Evolutionary conservation across 2,797 vertebrate genomes (phyloP).

Genomic region (Takifugu ocellatus): DNA sequence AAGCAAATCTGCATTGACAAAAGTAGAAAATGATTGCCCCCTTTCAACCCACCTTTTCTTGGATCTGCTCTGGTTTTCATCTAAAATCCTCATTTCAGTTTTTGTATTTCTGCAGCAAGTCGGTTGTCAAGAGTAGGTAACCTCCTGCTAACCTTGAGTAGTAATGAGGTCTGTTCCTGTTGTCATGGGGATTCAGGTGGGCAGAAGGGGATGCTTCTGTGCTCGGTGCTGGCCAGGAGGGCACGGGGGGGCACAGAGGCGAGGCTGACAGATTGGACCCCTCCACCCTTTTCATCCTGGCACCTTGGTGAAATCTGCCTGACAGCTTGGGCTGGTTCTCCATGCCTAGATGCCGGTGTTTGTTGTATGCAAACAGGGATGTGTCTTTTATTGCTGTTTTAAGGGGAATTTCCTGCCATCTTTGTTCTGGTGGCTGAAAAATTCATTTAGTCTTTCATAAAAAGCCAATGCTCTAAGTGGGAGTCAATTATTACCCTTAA

Average conservation of each 20-base stretch:
- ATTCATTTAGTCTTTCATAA: not conserved
- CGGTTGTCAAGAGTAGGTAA: slow-evolving; percentile 59
- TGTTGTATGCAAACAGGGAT: slow-evolving; percentile 9
- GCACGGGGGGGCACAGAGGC: slow-evolving; percentile 48
- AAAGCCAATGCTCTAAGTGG: too few relatives aligned
- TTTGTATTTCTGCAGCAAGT: slow-evolving; percentile 32
- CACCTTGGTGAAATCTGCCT: slow-evolving; percentile 36
- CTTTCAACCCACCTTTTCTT: too few relatives aligned
- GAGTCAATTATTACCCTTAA: too few relatives aligned
- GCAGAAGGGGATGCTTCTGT: slow-evolving; percentile 3
- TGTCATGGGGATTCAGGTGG: slow-evolving; percentile 58
- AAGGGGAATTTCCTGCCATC: slow-evolving; percentile 24
- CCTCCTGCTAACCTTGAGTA: slow-evolving; percentile 73
- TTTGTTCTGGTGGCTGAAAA: slow-evolving; percentile 1
- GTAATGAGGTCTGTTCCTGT: slow-evolving; percentile 53
- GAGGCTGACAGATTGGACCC: slow-evolving; percentile 63
- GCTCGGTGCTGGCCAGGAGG: slow-evolving; percentile 36
- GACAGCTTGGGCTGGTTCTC: slow-evolving; percentile 53
- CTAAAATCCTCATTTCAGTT: slow-evolving; percentile 4
- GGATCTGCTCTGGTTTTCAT: not conserved
- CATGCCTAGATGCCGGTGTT: slow-evolving; percentile 26
- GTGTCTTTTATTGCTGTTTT: not conserved
- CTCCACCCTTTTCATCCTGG: slow-evolving; percentile 40
- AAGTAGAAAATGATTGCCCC: too few relatives aligned
- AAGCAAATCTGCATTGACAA: too few relatives aligned